Conservation (phyloP, 2,113 vertebrate species). For the Alosa alosa region DNA sequence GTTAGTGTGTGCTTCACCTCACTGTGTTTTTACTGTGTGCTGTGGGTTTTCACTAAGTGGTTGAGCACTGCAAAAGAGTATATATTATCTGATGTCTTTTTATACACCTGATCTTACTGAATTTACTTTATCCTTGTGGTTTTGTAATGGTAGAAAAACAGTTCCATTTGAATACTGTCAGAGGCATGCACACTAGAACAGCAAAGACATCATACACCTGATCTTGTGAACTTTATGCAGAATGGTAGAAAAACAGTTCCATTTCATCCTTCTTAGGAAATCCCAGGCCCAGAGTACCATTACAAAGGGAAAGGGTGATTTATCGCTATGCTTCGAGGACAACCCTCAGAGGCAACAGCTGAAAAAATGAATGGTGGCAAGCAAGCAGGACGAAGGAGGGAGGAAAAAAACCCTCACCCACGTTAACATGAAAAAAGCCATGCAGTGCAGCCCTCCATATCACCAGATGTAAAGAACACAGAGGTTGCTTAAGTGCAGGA, state of each 20-base stretch:
- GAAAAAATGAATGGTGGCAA: slow-evolving; percentile 59
- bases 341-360: slow-evolving; percentile 59
- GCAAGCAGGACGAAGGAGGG: slow-evolving; percentile 15
- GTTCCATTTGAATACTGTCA: neutral
- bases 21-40: too few species aligned
- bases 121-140: too few species aligned
- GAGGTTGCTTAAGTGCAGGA: neutral
- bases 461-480: neutral
- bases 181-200: slow-evolving; percentile 32
- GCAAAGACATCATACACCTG: slow-evolving; percentile 14
- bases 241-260: too few species aligned
- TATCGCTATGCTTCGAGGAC: slow-evolving; percentile 49
- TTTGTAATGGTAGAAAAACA: neutral
- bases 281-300: slow-evolving; percentile 40
- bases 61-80: too few species aligned
- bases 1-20: too few species aligned
- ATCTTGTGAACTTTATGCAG: too few species aligned
- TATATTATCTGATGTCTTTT: too few species aligned
- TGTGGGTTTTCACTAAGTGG: too few species aligned
- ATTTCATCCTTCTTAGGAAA: slow-evolving; percentile 40
- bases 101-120: too few species aligned
- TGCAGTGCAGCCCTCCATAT: neutral
- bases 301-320: slow-evolving; percentile 50
- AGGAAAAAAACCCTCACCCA: slow-evolving; percentile 27
- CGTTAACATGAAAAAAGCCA: slow-evolving; percentile 28